Evolutionary conservation across 2,797 vertebrate species (phyloP).

Genomic region (Cirrhinus mrigala): DNA sequence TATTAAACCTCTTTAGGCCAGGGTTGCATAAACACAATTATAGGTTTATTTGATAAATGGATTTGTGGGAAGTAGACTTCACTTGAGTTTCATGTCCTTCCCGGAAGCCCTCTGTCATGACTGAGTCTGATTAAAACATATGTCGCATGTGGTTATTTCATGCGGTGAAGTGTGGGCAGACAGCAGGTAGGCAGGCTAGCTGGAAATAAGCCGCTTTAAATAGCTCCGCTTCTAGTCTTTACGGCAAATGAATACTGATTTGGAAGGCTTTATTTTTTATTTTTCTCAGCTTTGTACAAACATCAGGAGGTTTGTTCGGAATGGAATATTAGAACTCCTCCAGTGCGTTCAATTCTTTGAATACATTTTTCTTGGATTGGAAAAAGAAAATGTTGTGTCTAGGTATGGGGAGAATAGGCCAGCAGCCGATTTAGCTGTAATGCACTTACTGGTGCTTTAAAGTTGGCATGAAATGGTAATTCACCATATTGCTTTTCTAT

Average conservation of each 20-base stretch:
- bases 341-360: background rate
- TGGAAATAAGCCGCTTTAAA: slow-evolving; percentile 58
- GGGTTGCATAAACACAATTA: slow-evolving; percentile 43
- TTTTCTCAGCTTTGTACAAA: slow-evolving; percentile 23
- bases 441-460: background rate
- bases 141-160: slow-evolving; percentile 48
- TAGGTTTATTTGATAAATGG: slow-evolving; percentile 54
- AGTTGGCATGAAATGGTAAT: background rate
- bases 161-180: slow-evolving; percentile 47
- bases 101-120: slow-evolving; percentile 38
- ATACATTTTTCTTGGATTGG: background rate
- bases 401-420: background rate
- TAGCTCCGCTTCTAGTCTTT: slow-evolving; percentile 50
- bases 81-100: slow-evolving; percentile 7
- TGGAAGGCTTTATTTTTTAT: slow-evolving; percentile 28
- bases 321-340: slow-evolving; percentile 4
- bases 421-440: background rate
- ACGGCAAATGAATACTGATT: slow-evolving; percentile 48
- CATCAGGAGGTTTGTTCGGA: slow-evolving; percentile 32
- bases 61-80: slow-evolving; percentile 14
- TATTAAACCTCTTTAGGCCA: slow-evolving; percentile 16
- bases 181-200: slow-evolving; percentile 41
- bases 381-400: background rate
- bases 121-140: slow-evolving; percentile 42
- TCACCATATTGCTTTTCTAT: background rate